Evolutionary conservation across 2,888 invertebrate genomes (phyloP).

Genomic region (Amblyteles armatorius): DNA sequence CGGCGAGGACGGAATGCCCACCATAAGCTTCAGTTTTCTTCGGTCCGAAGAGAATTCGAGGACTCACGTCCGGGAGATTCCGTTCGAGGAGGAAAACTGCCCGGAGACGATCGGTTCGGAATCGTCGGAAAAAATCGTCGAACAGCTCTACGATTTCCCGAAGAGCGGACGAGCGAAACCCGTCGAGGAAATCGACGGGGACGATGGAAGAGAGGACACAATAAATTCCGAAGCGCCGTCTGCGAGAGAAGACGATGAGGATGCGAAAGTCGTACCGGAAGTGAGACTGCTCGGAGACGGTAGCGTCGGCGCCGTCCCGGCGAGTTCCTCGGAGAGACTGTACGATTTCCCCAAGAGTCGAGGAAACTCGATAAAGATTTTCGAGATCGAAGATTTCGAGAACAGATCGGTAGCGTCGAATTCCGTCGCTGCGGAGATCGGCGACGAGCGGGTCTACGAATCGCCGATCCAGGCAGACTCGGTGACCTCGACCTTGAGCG

Average conservation of each 20-base stretch:
- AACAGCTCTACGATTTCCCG: constrained; percentile 67
- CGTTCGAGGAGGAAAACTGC: constrained; percentile 27
- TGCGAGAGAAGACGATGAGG: constrained; percentile 11
- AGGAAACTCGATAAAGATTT: neutral
- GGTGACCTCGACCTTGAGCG: constrained; percentile 26
- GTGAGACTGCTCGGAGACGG: constrained; percentile 34
- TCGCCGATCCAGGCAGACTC: constrained; percentile 39
- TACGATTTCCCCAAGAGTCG: constrained; percentile 76
- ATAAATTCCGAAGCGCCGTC: neutral
- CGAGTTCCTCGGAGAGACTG: constrained; percentile 59
- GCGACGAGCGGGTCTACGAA: constrained; percentile 54
- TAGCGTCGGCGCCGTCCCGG: neutral
- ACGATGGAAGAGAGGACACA: rapidly evolving
- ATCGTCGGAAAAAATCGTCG: constrained; percentile 32
- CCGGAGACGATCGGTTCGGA: constrained; percentile 27
- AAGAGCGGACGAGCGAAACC: constrained; percentile 44
- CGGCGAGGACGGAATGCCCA: constrained; percentile 78
- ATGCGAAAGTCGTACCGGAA: constrained; percentile 27
- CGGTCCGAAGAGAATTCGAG: constrained; percentile 66
- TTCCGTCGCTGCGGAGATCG: neutral
- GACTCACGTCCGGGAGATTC: constrained; percentile 37
- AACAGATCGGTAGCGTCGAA: no score
- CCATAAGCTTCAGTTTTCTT: constrained; percentile 81
- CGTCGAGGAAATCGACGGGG: constrained; percentile 1
- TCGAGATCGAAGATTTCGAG: neutral